Evolutionary conservation across 2,113 vertebrate species (phyloP).

Genomic region (Urocolius indicus): DNA sequence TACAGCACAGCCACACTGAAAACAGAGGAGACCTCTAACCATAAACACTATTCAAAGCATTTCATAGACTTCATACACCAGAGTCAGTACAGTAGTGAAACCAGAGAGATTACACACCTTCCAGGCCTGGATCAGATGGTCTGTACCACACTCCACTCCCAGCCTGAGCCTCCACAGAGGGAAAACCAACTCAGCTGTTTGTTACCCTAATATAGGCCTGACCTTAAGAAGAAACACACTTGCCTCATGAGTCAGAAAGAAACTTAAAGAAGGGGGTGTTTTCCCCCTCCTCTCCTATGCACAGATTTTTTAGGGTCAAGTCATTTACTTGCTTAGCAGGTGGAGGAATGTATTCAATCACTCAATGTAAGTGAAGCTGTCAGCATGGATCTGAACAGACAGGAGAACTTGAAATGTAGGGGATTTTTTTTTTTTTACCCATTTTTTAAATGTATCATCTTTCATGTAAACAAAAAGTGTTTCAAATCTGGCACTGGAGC

Average conservation of each 20-base stretch:
- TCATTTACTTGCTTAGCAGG: not conserved
- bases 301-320: slow-evolving; percentile 10
- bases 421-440: not conserved
- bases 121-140: not conserved
- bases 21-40: not conserved
- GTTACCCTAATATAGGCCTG: not conserved
- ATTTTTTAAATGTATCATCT: not conserved
- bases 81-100: accelerated
- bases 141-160: not conserved
- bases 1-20: too few relatives aligned
- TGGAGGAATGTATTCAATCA: slow-evolving; percentile 12
- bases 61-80: accelerated
- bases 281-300: not conserved
- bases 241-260: not conserved
- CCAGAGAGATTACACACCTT: not conserved
- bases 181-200: not conserved
- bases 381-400: not conserved
- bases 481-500: not conserved
- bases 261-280: not conserved
- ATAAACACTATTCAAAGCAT: not conserved
- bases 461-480: not conserved
- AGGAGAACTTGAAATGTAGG: not conserved
- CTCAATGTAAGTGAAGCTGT: not conserved
- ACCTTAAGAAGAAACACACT: not conserved
- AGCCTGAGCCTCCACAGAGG: accelerated